Percentiles rank a stretch among this genome's conserved stretches.
These are phyloP conservation scores for Eptatretus burgeri DNA, from an alignment of 2,113 vertebrate species.

Conservation along the genomic window DNA sequence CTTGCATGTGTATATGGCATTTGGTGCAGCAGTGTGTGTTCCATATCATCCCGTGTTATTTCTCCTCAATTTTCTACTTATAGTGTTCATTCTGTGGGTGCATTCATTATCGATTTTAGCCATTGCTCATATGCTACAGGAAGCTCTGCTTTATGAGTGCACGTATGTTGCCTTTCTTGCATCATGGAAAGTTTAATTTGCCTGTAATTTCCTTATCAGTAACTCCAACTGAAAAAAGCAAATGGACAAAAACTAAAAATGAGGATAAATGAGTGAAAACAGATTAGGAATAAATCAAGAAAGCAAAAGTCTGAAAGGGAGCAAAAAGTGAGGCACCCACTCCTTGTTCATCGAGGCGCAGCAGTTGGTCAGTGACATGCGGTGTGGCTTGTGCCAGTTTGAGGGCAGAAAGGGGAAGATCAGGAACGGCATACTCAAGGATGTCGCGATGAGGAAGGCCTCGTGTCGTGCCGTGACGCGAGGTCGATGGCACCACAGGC, in stretches of 20 bases:
- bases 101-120: too few species aligned
- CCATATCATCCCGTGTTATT: too few species aligned
- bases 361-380: constrained; percentile 59
- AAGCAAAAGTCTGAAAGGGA: not conserved
- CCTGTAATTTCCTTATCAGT: too few species aligned
- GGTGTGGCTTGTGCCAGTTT: constrained; percentile 50
- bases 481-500: constrained; percentile 67
- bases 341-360: constrained; percentile 85
- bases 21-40: too few species aligned
- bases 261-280: not conserved
- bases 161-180: too few species aligned
- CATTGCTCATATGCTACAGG: too few species aligned
- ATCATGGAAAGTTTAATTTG: too few species aligned
- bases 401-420: constrained; percentile 56
- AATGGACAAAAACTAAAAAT: constrained; percentile 8
- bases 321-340: constrained; percentile 19
- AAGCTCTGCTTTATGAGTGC: too few species aligned
- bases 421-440: constrained; percentile 67
- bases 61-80: too few species aligned
- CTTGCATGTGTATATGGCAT: too few species aligned
- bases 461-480: constrained; percentile 52
- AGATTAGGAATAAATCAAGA: constrained; percentile 7
- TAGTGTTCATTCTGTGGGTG: too few species aligned
- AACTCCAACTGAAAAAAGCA: constrained; percentile 11
- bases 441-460: constrained; percentile 81